These are phyloP conservation scores for Anoplolepis gracilipes DNA, from an alignment of 1,140 invertebrate species.

Conservation along the genomic window DNA sequence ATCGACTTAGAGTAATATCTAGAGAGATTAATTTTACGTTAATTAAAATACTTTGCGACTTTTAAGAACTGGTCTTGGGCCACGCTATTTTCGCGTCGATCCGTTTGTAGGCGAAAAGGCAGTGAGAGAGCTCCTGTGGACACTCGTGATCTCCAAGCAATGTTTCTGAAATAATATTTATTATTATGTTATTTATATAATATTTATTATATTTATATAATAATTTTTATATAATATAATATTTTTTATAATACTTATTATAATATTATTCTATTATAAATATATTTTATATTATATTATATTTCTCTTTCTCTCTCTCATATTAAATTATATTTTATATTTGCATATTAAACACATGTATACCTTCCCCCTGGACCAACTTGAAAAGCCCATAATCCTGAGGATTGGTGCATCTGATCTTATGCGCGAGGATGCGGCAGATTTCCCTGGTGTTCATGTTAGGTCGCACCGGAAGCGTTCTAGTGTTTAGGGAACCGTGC, in stretches of 20 bases:
- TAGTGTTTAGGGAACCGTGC: conserved; percentile 95
- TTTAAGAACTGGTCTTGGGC: conserved; percentile 89
- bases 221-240: no score
- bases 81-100: conserved; percentile 98
- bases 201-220: no score
- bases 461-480: conserved; percentile 95
- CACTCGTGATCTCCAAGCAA: conserved; percentile 94
- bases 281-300: no score
- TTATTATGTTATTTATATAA: not conserved
- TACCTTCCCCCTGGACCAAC: conserved; percentile 95
- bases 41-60: not conserved
- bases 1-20: conserved; percentile 44
- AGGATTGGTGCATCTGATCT: conserved; percentile 97
- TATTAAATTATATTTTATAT: not conserved
- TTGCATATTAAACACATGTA: conserved; percentile 50
- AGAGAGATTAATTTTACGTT: not conserved
- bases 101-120: conserved; percentile 97
- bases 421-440: conserved; percentile 96
- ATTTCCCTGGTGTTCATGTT: conserved; percentile 97
- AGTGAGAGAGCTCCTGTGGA: conserved; percentile 95
- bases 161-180: conserved; percentile 90
- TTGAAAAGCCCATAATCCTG: conserved; percentile 98
- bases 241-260: no score
- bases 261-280: no score
- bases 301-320: no score